Percentiles rank a stretch among this genome's conserved stretches.
phyloP scores from a whole-genome alignment of 2,113 vertebrate species.

The Dasyurus viverrinus region DNA sequence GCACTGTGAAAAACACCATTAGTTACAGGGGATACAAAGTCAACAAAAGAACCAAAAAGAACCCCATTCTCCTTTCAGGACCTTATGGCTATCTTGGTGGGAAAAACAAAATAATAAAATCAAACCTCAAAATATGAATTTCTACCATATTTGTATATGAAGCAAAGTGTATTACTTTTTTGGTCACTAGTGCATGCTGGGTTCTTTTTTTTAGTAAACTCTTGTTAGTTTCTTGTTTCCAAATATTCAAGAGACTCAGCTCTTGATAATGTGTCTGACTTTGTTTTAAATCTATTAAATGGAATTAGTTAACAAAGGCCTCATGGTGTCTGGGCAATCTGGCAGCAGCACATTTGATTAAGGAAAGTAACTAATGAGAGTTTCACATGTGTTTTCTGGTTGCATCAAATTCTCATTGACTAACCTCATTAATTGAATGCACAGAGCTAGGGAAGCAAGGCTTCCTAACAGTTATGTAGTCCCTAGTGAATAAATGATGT shows the following conservation, averaged over 20 bases:
- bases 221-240: not conserved
- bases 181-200: not conserved
- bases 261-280: not conserved
- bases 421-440: not conserved
- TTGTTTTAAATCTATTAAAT: not conserved
- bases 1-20: not conserved
- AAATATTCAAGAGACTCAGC: not conserved
- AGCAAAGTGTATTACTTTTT: not conserved
- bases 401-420: not conserved
- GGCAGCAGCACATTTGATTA: not conserved
- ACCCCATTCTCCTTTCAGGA: not conserved
- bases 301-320: not conserved
- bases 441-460: not conserved
- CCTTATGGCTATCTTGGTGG: not conserved
- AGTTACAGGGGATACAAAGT: not conserved
- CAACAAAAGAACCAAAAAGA: not conserved
- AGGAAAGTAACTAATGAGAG: not conserved
- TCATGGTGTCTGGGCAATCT: not conserved
- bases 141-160: not conserved
- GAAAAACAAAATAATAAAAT: not conserved
- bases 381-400: slow-evolving; percentile 35
- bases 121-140: not conserved
- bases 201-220: not conserved
- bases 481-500: slow-evolving; percentile 53
- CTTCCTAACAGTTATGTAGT: not conserved